phyloP scores from a whole-genome alignment of 2,888 invertebrate species.

The Drosophila barbarae region DNA sequence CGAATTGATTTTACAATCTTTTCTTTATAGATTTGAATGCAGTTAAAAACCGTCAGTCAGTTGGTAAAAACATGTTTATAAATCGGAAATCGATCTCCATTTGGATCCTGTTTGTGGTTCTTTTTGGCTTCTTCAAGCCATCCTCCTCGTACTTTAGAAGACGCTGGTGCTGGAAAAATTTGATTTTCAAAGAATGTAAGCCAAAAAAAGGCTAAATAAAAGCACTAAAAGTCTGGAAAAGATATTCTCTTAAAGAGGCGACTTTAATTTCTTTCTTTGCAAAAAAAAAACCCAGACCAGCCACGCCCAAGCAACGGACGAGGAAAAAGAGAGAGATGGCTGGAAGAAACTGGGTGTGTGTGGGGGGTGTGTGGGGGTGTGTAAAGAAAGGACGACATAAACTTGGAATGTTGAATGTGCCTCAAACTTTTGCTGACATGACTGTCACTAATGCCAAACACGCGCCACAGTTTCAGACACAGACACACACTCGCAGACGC shows the following conservation, averaged over 20 bases:
- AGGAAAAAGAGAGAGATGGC: background rate
- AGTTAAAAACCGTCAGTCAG: background rate
- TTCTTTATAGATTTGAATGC: too few relatives aligned
- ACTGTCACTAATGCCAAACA: slow-evolving; percentile 75
- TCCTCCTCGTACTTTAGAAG: too few relatives aligned
- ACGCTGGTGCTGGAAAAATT: too few relatives aligned
- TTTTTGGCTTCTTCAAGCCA: too few relatives aligned
- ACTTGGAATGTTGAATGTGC: slow-evolving; percentile 73
- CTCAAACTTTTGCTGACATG: slow-evolving; percentile 76
- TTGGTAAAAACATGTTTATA: background rate
- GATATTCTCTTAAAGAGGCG: slow-evolving; percentile 3
- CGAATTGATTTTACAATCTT: too few relatives aligned
- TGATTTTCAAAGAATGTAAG: background rate
- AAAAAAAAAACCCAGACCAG: slow-evolving; percentile 24
- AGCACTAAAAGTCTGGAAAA: slow-evolving; percentile 15
- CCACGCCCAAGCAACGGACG: slow-evolving; percentile 24
- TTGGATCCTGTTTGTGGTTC: background rate
- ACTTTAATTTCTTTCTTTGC: slow-evolving; percentile 24
- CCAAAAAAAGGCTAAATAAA: background rate
- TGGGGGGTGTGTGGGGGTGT: background rate
- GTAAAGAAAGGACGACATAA: slow-evolving; percentile 59
- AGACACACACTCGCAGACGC: slow-evolving; percentile 42
- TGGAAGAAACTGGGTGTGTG: background rate
- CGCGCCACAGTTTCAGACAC: slow-evolving; percentile 74
- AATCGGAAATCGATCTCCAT: background rate